Conservation (phyloP, 2,113 vertebrate genomes). For the Pelmatolapia mariae region DNA sequence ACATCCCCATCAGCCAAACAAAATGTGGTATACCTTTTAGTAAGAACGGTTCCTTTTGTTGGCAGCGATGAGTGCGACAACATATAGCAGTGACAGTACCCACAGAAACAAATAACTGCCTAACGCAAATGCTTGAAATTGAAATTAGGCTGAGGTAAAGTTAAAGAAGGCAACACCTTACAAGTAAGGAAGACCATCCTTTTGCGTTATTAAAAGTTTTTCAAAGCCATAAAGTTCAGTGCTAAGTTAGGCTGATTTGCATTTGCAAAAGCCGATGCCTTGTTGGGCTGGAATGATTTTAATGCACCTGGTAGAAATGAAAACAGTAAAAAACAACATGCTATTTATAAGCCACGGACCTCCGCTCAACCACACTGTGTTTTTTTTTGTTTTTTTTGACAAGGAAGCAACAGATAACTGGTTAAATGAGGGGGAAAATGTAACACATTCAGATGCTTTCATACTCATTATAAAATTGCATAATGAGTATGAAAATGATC, state of each 20-base stretch:
- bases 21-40: not conserved
- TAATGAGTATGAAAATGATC: not conserved
- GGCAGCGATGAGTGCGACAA: not conserved
- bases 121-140: not conserved
- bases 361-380: not conserved
- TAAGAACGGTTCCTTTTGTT: not conserved
- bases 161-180: not conserved
- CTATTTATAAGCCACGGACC: not conserved
- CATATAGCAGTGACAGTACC: not conserved
- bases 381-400: not conserved
- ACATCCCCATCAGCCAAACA: not conserved
- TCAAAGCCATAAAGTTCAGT: not conserved
- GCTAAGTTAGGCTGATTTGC: not conserved
- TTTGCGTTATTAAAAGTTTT: not conserved
- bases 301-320: not conserved
- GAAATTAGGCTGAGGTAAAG: not conserved
- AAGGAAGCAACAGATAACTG: not conserved
- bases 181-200: not conserved
- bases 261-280: not conserved
- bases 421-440: not conserved
- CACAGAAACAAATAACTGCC: not conserved
- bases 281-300: not conserved
- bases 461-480: not conserved
- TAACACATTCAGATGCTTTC: not conserved
- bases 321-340: not conserved